phyloP scores from a whole-genome alignment of 2,797 vertebrate species.

The Rhabdomys pumilio region DNA sequence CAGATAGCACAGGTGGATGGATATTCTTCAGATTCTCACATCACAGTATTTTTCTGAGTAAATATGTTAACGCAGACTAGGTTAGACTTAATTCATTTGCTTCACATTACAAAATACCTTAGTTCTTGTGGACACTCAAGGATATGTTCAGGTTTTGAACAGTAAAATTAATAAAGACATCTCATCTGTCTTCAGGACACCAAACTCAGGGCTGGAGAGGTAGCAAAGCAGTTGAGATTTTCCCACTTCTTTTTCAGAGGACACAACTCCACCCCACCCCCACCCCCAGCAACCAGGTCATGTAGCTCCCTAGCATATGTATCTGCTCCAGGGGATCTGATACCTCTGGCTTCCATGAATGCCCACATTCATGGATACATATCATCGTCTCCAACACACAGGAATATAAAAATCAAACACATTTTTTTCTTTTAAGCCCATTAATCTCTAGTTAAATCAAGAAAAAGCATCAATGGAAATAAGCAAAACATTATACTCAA shows the following conservation, averaged over 20 bases:
- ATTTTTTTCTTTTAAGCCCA: not conserved
- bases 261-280: no score
- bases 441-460: not conserved
- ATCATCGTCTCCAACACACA: not conserved
- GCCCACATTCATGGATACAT: not conserved
- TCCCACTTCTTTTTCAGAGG: not conserved
- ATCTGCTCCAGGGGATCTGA: not conserved
- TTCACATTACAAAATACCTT: not conserved
- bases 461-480: not conserved
- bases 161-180: constrained; percentile 5
- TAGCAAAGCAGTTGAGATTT: not conserved
- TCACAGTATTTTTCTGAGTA: not conserved
- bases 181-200: not conserved
- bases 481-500: constrained; percentile 12
- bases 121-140: not conserved
- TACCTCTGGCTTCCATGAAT: not conserved
- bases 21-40: not conserved
- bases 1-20: not conserved
- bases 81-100: not conserved
- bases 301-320: not conserved
- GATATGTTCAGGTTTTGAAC: not conserved
- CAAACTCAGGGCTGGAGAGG: not conserved
- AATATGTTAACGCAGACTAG: constrained; percentile 32
- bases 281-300: not conserved
- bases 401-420: not conserved